phyloP scores from a whole-genome alignment of 2,113 vertebrate genomes.

The Rhinoptilus africanus region DNA sequence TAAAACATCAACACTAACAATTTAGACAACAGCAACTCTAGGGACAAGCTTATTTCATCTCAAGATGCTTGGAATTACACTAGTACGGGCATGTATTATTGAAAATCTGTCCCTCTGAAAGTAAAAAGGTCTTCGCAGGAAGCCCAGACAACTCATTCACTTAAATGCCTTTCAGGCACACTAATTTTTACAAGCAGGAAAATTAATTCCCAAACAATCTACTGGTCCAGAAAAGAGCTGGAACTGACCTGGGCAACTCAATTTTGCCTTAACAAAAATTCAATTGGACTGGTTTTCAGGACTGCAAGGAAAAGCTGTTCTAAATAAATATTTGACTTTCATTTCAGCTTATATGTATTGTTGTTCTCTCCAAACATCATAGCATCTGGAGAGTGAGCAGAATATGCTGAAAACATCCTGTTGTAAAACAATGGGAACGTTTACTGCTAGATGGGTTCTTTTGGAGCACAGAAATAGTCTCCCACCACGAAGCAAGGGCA shows the following conservation, averaged over 20 bases:
- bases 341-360: background rate
- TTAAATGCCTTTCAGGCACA: background rate
- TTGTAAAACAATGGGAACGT: background rate
- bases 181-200: background rate
- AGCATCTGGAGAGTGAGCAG: background rate
- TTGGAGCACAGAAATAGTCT: background rate
- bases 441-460: background rate
- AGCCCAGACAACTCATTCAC: background rate
- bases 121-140: background rate
- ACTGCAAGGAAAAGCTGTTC: background rate
- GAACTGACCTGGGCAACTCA: background rate
- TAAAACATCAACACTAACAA: background rate
- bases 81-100: fast-evolving
- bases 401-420: background rate
- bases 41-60: background rate
- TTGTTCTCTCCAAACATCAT: background rate
- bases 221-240: background rate
- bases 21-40: background rate
- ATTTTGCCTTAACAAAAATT: background rate
- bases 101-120: background rate
- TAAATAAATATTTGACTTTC: background rate
- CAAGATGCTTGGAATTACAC: background rate
- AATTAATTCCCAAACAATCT: background rate
- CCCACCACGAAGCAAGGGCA: background rate
- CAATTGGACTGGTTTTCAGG: background rate